A percentile compares a stretch with the other conserved stretches of the same genome.
Evolutionary conservation across 1,140 invertebrate genomes (phyloP).

Genomic region (Ceratina japonica): DNA sequence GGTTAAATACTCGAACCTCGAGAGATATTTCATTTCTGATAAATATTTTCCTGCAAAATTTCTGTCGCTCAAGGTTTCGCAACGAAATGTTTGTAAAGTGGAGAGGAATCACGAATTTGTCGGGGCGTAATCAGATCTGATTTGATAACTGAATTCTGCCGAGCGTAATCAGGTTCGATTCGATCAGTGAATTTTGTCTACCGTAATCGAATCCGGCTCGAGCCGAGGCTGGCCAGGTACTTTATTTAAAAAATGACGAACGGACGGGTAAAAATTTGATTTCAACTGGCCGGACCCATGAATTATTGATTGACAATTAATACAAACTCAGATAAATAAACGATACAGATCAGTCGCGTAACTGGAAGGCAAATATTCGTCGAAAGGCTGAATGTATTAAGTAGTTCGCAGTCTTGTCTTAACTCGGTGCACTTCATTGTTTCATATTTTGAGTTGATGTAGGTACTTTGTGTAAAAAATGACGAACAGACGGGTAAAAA

Average conservation of each 20-base stretch:
- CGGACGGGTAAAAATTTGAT: not conserved
- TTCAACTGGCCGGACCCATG: not conserved
- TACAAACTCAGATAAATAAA: too few relatives aligned
- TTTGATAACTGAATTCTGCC: conserved; percentile 6
- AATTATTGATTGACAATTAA: too few relatives aligned
- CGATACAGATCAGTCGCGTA: too few relatives aligned
- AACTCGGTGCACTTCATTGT: not conserved
- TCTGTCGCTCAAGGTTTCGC: too few relatives aligned
- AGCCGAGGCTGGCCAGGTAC: not conserved
- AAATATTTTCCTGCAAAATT: too few relatives aligned
- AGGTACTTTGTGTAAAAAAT: too few relatives aligned
- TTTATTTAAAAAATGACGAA: conserved; percentile 2
- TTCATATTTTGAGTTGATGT: conserved; percentile 27
- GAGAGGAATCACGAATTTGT: not conserved
- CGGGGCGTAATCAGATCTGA: not conserved
- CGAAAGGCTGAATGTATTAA: too few relatives aligned
- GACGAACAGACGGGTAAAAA: too few relatives aligned
- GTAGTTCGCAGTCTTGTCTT: too few relatives aligned
- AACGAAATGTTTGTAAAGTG: not conserved
- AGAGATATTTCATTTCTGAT: too few relatives aligned
- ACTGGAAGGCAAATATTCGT: too few relatives aligned
- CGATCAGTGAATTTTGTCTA: not conserved
- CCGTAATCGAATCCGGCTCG: not conserved
- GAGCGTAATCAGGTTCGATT: conserved; percentile 1
- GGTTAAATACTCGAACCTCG: too few relatives aligned